Conservation (phyloP, 2,797 vertebrate species). For the Sarcophilus harrisii region DNA sequence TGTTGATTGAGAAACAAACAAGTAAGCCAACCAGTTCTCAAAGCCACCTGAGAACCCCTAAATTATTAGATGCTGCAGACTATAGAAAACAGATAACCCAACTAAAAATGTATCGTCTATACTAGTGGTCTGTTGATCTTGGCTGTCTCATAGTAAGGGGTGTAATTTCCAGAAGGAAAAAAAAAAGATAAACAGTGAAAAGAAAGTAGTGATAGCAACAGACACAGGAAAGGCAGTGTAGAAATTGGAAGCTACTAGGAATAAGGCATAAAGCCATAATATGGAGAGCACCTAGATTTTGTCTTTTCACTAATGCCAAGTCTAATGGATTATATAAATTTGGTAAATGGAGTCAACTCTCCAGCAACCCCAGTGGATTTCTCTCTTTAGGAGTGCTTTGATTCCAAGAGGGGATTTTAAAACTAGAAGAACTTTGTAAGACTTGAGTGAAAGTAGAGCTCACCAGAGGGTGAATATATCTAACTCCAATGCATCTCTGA, state of each 20-base stretch:
- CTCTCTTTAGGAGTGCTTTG: neutral
- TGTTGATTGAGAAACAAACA: neutral
- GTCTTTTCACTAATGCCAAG: neutral
- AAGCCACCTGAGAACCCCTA: neutral
- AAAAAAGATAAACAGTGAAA: neutral
- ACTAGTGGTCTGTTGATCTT: neutral
- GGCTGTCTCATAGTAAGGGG: neutral
- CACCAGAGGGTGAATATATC: neutral
- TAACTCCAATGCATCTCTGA: neutral
- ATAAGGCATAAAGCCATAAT: neutral
- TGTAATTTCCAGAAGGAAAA: neutral
- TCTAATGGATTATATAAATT: neutral
- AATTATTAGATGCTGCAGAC: neutral
- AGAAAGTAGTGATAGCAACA: neutral
- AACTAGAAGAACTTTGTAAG: neutral
- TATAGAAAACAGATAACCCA: neutral
- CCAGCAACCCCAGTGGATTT: neutral
- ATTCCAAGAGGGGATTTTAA: neutral
- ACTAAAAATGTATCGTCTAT: neutral
- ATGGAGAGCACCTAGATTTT: neutral
- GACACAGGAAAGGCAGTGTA: neutral
- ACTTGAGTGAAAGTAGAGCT: neutral
- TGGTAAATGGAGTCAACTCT: neutral
- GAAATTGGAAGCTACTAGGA: neutral
- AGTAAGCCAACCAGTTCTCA: neutral